phyloP scores from a whole-genome alignment of 2,888 invertebrate species.

The Chloroclystis v-ata region DNA sequence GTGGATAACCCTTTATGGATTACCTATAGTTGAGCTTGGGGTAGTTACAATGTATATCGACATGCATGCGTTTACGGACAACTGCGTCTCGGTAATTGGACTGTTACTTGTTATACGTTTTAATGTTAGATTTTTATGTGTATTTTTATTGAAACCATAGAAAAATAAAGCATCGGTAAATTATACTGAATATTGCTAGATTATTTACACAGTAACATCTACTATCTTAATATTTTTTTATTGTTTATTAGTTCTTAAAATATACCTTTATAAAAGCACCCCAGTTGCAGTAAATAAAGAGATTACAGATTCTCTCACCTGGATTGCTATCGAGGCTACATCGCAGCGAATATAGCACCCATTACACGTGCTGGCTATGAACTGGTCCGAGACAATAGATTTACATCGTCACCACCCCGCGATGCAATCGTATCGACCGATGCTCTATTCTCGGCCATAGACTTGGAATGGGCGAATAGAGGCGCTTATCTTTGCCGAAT shows the following conservation, averaged over 20 bases:
- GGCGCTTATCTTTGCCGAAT: neutral
- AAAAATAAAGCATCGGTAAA: no score
- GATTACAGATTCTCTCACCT: no score
- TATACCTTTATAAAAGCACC: no score
- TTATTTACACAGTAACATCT: no score
- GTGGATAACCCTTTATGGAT: conserved; percentile 29
- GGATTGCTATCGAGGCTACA: no score
- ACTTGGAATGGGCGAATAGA: neutral
- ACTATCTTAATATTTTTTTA: no score
- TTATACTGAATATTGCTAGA: no score
- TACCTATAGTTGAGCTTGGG: conserved; percentile 23
- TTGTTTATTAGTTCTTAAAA: no score
- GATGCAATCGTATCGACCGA: conserved; percentile 3
- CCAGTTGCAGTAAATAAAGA: no score
- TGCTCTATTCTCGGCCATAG: conserved; percentile 1
- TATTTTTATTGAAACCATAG: no score
- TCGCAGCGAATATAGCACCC: neutral
- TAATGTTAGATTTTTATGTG: neutral
- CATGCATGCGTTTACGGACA: conserved; percentile 16
- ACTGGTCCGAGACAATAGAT: conserved; percentile 2
- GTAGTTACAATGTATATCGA: conserved; percentile 18
- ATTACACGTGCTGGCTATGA: conserved; percentile 2
- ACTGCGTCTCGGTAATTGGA: conserved; percentile 15
- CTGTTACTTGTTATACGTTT: neutral
- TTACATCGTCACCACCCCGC: neutral